phyloP scores from a whole-genome alignment of 2,888 invertebrate genomes.

The Deilephila porcellus region DNA sequence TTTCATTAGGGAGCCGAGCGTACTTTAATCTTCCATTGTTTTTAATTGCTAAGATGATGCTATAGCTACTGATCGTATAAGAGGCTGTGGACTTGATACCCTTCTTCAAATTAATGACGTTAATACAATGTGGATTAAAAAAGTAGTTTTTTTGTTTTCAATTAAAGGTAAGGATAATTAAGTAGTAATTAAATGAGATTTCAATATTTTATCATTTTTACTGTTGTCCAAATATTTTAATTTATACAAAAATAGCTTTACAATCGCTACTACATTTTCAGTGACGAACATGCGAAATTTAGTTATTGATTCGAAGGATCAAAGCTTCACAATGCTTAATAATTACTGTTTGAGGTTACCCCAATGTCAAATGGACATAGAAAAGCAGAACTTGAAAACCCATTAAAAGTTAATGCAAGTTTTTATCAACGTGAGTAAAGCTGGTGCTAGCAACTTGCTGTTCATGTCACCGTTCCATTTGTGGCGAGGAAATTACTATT shows the following conservation, averaged over 20 bases:
- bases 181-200: no score
- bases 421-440: slow-evolving; percentile 18
- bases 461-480: slow-evolving; percentile 49
- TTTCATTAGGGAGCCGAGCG: slow-evolving; percentile 35
- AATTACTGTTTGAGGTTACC: not conserved
- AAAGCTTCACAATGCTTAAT: not conserved
- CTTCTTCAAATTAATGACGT: no score
- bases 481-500: slow-evolving; percentile 47
- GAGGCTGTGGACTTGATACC: not conserved
- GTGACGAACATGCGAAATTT: no score
- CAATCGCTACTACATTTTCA: no score
- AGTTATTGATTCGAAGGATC: no score
- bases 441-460: slow-evolving; percentile 32
- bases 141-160: no score
- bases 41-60: slow-evolving; percentile 28
- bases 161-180: no score
- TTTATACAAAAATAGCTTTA: no score
- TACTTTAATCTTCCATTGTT: slow-evolving; percentile 22
- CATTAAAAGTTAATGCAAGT: slow-evolving; percentile 25
- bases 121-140: not conserved
- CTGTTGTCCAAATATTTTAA: no score
- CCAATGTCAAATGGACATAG: not conserved
- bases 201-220: no score
- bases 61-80: not conserved
- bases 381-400: slow-evolving; percentile 16